Conservation (phyloP, 2,797 vertebrate species). For the Orestias chungarensis region DNA sequence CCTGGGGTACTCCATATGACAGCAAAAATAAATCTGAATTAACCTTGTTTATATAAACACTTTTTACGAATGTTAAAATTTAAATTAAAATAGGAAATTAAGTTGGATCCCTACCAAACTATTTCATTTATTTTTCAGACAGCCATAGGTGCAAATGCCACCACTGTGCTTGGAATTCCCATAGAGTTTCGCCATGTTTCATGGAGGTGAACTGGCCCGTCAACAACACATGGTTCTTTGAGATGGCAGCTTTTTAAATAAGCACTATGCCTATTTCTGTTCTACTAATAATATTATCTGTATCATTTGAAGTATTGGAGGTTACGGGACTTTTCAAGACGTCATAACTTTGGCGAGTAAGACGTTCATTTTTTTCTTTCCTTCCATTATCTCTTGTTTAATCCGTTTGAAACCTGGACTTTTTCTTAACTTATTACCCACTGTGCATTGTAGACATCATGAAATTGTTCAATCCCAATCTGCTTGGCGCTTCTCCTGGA, state of each 20-base stretch:
- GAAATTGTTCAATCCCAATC: conserved; percentile 80
- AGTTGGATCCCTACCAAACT: too few species aligned
- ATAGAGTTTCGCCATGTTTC: conserved; percentile 83
- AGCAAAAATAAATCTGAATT: neutral
- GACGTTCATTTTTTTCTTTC: conserved; percentile 26
- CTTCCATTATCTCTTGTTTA: neutral
- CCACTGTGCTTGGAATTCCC: conserved; percentile 79
- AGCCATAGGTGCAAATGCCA: conserved; percentile 82
- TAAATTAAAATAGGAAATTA: neutral
- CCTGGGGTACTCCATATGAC: too few species aligned
- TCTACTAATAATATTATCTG: neutral
- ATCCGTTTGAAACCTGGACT: neutral
- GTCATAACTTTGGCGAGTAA: conserved; percentile 86
- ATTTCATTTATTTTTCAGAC: conserved; percentile 66
- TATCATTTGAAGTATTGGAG: conserved; percentile 77
- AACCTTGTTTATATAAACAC: neutral
- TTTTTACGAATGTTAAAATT: neutral
- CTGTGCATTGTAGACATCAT: conserved; percentile 76
- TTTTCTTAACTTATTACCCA: neutral
- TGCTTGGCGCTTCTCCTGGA: conserved; percentile 77
- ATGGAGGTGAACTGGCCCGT: conserved; percentile 75
- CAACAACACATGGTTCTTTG: neutral
- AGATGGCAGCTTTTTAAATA: neutral
- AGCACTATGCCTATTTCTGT: neutral
- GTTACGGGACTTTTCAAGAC: conserved; percentile 78